These are phyloP conservation scores for Melanotaenia nigrans DNA, from an alignment of 2,797 vertebrate species.

Conservation along the genomic window DNA sequence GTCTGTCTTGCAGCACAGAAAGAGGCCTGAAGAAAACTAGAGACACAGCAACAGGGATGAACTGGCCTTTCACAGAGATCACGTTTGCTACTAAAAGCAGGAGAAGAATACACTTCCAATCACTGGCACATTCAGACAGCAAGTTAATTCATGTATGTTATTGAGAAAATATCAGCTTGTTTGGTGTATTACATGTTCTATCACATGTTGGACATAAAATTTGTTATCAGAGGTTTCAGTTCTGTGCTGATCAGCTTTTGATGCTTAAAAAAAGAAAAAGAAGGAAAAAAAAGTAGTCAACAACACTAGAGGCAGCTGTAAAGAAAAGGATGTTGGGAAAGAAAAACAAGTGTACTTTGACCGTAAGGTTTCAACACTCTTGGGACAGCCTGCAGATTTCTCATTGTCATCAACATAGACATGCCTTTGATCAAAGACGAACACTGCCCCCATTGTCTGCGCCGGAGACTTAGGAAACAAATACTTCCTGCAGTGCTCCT, in stretches of 20 bases:
- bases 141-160: neutral
- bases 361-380: constrained; percentile 66
- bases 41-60: constrained; percentile 24
- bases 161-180: neutral
- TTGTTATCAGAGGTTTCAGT: constrained; percentile 29
- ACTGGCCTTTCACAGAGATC: constrained; percentile 16
- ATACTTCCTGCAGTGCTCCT: constrained; percentile 44
- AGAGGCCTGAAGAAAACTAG: constrained; percentile 48
- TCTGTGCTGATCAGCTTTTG: constrained; percentile 26
- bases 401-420: constrained; percentile 73
- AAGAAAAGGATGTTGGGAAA: constrained; percentile 42
- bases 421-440: constrained; percentile 71
- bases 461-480: constrained; percentile 24
- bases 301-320: constrained; percentile 39
- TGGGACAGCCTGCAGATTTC: constrained; percentile 63
- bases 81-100: neutral
- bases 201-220: neutral
- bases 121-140: constrained; percentile 26
- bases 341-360: constrained; percentile 62
- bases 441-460: constrained; percentile 64
- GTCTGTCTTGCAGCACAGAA: constrained; percentile 59
- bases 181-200: constrained; percentile 3
- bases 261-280: constrained; percentile 24
- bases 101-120: neutral
- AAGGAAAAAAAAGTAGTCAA: constrained; percentile 34